Evolutionary conservation across 2,888 invertebrate genomes (phyloP).

Genomic region (Cephalotes varians): DNA sequence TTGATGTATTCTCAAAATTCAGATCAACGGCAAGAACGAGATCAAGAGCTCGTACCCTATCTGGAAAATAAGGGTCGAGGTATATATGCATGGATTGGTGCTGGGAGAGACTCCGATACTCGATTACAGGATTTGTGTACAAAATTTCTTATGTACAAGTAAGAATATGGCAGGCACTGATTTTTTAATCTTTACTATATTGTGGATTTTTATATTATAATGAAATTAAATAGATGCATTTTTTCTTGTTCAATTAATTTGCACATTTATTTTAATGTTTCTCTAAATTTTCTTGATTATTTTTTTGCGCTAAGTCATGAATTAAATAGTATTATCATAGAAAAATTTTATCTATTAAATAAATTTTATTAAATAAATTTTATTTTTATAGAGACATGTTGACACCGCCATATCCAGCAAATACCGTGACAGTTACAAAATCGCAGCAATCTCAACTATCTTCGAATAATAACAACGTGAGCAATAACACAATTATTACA

Average conservation of each 20-base stretch:
- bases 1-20: constrained; percentile 80
- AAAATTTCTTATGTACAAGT: constrained; percentile 91
- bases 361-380: constrained; percentile 12
- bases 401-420: constrained; percentile 74
- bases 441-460: constrained; percentile 67
- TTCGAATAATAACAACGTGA: constrained; percentile 58
- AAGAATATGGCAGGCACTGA: constrained; percentile 34
- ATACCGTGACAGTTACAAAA: constrained; percentile 63
- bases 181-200: not conserved
- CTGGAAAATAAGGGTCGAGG: constrained; percentile 84
- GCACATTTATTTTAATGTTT: not conserved
- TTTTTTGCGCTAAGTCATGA: not conserved
- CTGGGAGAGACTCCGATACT: constrained; percentile 95
- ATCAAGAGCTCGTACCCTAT: constrained; percentile 84
- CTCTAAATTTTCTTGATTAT: not conserved
- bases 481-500: constrained; percentile 44
- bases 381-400: constrained; percentile 78
- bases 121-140: constrained; percentile 91
- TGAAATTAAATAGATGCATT: not conserved
- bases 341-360: not conserved
- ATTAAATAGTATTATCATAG: not conserved
- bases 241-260: not conserved
- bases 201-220: not conserved
- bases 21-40: constrained; percentile 77
- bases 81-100: constrained; percentile 97